Evolutionary conservation across 2,113 vertebrate species (phyloP).

Genomic region (Oenanthe oenanthe): DNA sequence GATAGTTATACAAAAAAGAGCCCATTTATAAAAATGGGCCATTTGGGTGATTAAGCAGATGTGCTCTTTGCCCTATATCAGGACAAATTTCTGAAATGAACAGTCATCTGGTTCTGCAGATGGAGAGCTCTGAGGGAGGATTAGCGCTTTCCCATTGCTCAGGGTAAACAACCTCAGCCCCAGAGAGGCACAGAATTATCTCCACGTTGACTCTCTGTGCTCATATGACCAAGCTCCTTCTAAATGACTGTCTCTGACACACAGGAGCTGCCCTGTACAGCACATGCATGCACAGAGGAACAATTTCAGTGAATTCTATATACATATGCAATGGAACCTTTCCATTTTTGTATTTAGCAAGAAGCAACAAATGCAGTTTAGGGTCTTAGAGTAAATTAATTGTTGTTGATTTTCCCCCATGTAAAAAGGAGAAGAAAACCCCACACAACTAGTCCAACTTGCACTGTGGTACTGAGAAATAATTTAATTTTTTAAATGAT

Average conservation of each 20-base stretch:
- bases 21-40: constrained; percentile 54
- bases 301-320: background rate
- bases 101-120: constrained; percentile 35
- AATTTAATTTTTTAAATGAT: background rate
- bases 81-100: constrained; percentile 57
- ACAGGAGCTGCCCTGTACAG: background rate
- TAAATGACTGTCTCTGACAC: background rate
- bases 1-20: constrained; percentile 35
- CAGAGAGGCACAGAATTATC: background rate
- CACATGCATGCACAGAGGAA: background rate
- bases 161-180: constrained; percentile 27
- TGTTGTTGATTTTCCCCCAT: background rate
- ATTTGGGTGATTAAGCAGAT: constrained; percentile 58
- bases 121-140: constrained; percentile 34
- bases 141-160: constrained; percentile 16
- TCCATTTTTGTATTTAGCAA: background rate
- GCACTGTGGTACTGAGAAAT: background rate
- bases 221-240: background rate
- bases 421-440: background rate
- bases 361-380: background rate
- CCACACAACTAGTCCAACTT: background rate
- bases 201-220: background rate
- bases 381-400: background rate
- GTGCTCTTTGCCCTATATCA: constrained; percentile 26
- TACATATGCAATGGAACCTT: background rate